Conservation (phyloP, 2,797 vertebrate species). For the Bradypus variegatus region DNA sequence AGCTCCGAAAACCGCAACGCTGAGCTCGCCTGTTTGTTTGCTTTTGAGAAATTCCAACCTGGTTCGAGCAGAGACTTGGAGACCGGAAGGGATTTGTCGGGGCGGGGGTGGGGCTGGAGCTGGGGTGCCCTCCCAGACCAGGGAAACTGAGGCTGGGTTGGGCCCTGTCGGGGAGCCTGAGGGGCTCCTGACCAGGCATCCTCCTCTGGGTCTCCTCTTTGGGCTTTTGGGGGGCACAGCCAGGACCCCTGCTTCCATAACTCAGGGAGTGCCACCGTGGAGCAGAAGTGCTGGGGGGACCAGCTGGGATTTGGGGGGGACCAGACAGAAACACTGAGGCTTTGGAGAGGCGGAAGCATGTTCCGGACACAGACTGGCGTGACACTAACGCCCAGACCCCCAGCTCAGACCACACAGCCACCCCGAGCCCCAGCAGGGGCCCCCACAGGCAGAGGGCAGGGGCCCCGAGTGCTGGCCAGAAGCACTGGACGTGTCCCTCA, state of each 20-base stretch:
- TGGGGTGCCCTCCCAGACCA: background rate
- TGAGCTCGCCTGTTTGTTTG: constrained; percentile 60
- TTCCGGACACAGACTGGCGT: background rate
- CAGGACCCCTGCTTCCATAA: background rate
- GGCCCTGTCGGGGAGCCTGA: background rate
- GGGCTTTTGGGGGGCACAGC: background rate
- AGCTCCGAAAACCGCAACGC: constrained; percentile 55
- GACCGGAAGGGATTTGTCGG: constrained; percentile 52
- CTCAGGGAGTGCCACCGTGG: background rate
- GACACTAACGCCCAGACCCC: no score
- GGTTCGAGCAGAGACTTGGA: constrained; percentile 36
- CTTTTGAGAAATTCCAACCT: constrained; percentile 66
- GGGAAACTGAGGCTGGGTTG: constrained; percentile 7
- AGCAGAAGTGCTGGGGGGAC: background rate
- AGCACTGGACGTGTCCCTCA: no score
- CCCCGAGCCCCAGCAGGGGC: no score
- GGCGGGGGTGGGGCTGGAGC: background rate
- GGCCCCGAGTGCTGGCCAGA: background rate
- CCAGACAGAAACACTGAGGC: background rate
- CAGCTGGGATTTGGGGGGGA: background rate
- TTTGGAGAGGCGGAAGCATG: background rate
- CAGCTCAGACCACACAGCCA: background rate
- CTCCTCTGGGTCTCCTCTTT: background rate
- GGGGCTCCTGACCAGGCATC: background rate
- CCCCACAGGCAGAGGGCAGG: background rate